Evolutionary conservation across 2,113 vertebrate genomes (phyloP).

Genomic region (Oncorhynchus tshawytscha): DNA sequence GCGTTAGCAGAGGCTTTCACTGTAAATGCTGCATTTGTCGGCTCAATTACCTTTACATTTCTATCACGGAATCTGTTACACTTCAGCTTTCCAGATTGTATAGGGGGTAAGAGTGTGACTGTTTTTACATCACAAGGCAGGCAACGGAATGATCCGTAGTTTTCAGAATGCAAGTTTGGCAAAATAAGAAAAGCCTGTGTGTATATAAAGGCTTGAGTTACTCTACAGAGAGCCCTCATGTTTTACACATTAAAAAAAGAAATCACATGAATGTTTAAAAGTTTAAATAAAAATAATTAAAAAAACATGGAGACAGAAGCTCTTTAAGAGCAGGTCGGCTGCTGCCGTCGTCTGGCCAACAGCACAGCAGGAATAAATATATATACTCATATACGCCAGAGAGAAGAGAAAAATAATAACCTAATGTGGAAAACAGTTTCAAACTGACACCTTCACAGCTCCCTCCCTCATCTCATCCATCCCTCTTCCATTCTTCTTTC

Average conservation of each 20-base stretch:
- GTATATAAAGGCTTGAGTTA: conserved; percentile 26
- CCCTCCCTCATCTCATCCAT: conserved; percentile 28
- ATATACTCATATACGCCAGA: conserved; percentile 58
- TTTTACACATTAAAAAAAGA: conserved; percentile 60
- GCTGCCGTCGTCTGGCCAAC: conserved; percentile 64
- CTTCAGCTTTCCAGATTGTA: too few species aligned
- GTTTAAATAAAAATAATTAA: conserved; percentile 76
- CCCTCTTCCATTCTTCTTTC: conserved; percentile 15
- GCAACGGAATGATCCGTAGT: conserved; percentile 51
- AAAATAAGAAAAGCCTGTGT: conserved; percentile 20
- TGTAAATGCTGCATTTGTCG: too few species aligned
- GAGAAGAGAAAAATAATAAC: conserved; percentile 41
- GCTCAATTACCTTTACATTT: too few species aligned
- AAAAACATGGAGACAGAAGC: conserved; percentile 67
- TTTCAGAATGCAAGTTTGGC: conserved; percentile 54
- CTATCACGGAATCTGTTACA: too few species aligned
- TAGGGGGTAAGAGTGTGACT: background rate
- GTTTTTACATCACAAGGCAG: conserved; percentile 8
- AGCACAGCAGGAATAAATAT: conserved; percentile 75
- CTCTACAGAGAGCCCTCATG: conserved; percentile 65
- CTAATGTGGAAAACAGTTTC: conserved; percentile 54
- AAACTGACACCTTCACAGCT: conserved; percentile 48
- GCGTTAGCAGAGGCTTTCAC: too few species aligned
- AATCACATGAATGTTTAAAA: conserved; percentile 72
- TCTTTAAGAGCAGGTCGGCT: conserved; percentile 80